Evolutionary conservation across 2,797 vertebrate genomes (phyloP), one percentile per base, ranked within the genome.

Genomic region (Poeciliopsis paucimaculata): DNA sequence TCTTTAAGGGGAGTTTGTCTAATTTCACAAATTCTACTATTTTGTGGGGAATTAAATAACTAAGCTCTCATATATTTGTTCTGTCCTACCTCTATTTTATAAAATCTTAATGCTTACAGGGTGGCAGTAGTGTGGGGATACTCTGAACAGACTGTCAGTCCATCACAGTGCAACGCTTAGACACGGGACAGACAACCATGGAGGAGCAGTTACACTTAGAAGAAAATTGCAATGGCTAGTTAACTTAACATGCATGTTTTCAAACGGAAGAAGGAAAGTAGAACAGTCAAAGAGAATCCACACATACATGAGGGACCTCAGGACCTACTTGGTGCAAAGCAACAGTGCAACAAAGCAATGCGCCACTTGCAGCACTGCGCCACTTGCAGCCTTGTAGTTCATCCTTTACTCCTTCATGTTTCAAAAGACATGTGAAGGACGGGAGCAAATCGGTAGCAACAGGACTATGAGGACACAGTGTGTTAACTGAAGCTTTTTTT

Each of bases 391-490:
- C 10, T 1, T 15, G 45, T 46, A 15, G 2, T 62, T 62, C 2
- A 47, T 31, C 23, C 23, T 43, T 71, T 71, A 28, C 68, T 73
- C 45, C 23, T 60, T 64, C 13, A 47, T 51, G 74, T 74, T 82
- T 82, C 1, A 76, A 79, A 64, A 41, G 49, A 71, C 43, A 41
- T 68, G 39, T 70, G 39, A 6, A 43, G 23, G 66, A 23, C 43
- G 36, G 66, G 66, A 41, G 66, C 5, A n/a, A 70, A 43, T 41
- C 13, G 66, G 36, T 43, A 41, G 39, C 10, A 11, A 70, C 66
- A 43, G 66, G 41, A 11, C 12, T 7, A 28, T 28, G 77, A 75
- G 87, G 81, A 78, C 74, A 84, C 77, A 66, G 39, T 10, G 12
- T 71, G 39, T 45, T 71, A 71, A 45, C 39, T 71, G 43, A 45